Evolutionary conservation across 1,140 invertebrate genomes (phyloP).

Genomic region (Phortica variegata): DNA sequence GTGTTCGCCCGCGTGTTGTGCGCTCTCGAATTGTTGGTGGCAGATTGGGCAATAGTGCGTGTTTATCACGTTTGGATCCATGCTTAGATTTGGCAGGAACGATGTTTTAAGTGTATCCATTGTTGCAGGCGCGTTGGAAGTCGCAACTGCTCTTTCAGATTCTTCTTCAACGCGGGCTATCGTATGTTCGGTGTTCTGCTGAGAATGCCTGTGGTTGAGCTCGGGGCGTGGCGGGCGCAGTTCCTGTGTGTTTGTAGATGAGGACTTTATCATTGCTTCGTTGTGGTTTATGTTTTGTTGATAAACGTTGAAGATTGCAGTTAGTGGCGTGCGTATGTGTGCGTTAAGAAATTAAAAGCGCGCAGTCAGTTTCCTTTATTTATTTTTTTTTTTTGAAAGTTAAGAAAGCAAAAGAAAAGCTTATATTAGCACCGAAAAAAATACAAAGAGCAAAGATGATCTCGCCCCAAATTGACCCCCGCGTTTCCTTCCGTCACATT

Average conservation of each 20-base stretch:
- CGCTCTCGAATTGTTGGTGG: slow-evolving; percentile 46
- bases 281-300: not conserved
- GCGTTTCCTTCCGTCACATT: no score
- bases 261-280: slow-evolving; percentile 50
- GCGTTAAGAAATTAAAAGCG: slow-evolving; percentile 9
- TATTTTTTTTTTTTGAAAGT: slow-evolving; percentile 13
- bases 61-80: slow-evolving; percentile 42
- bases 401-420: slow-evolving; percentile 16
- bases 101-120: slow-evolving; percentile 53
- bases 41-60: slow-evolving; percentile 50
- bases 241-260: slow-evolving; percentile 52
- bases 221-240: slow-evolving; percentile 51
- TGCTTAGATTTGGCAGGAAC: slow-evolving; percentile 53
- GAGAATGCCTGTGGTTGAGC: slow-evolving; percentile 29
- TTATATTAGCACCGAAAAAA: slow-evolving; percentile 41
- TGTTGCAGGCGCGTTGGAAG: not conserved
- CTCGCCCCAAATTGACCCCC: no score
- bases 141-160: not conserved
- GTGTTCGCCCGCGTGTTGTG: slow-evolving; percentile 42
- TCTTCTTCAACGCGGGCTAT: slow-evolving; percentile 21
- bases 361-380: no score
- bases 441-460: slow-evolving; percentile 16
- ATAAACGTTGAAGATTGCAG: not conserved
- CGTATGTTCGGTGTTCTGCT: slow-evolving; percentile 19
- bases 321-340: not conserved